Evolutionary conservation across 2,888 invertebrate species (phyloP), one percentile per base, ranked within the genome.

Genomic region (Chymomyza caudatula): DNA sequence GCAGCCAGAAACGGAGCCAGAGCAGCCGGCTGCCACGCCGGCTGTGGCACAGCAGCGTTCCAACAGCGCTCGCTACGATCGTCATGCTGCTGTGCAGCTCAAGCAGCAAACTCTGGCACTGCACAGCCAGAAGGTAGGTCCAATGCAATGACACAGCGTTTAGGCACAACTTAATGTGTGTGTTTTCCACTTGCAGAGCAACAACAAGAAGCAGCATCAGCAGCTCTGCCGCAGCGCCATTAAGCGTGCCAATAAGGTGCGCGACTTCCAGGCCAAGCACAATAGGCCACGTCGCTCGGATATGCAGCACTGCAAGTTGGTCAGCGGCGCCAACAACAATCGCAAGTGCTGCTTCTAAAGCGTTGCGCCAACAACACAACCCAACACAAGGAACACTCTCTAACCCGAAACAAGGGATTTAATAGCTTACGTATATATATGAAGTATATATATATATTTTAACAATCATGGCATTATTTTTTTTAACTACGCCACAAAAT

Each of bases 261-360:
- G 92, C 71, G 92, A 93, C 72, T 89, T 91, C 60, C 91, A 91
- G 78, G 90, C 91, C 69, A 92, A 92, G 73, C 90, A 91, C 80
- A 91, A 91, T 71, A 91, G 91, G 57, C 91, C 91, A 65, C 91
- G 92, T 56, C 92, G 93, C 73, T 91, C 92, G 68, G 93, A 93
- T 74, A 85, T 88, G 85, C 92, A 91, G 77, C 91, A 92, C 78
- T 91, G 91, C 86, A 91, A 91, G 77, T 88, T 91, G 77, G 90
- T 91, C 81, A 92, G 92, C 78, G 92, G 92, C 73, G 92, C 92
- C 79, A 93, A 92, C 89, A 93, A 93, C 88, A 93, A 93, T 86
- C 92, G 93, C 89, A 93, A 93, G 91, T 92, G 92, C 91, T 92
- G 81, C 76, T 89, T 51, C 56, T 77, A 78, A 71, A 44, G 23